Base-by-base conservation (phyloP, 2,797 vertebrate genomes). In the Dendrocincla tyrannina region DNA sequence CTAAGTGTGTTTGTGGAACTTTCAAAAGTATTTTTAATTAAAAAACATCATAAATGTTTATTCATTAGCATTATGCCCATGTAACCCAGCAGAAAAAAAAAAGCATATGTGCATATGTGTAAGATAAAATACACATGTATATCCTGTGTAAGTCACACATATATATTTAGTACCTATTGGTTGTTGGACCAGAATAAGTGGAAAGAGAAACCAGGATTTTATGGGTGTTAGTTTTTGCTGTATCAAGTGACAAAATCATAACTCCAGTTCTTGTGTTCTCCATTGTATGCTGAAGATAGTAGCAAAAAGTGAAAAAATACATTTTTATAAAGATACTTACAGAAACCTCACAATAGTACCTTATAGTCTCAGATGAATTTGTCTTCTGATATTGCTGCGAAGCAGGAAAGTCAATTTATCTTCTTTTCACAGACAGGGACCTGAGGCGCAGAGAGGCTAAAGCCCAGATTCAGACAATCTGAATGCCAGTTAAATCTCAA, bases 381-480 rank as follows among this genome's bases (percentile, higher is more conserved):
- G 52, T 93, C 78, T 91, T 70, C 63, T 88, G 82, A 10, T 77
- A 88, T n/a, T 46, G 28, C 56, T 83, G 78, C 77, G 76, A 92
- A 92, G 52, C 72, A 32, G 56, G 32, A 52, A 92, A 95, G 70
- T 91, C 72, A 82, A 87, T 96, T 96, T 95, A 92, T 95, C 96
- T 93, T 95, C 82, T 88, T 94, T 95, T 88, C 58, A 85, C 95
- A 95, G 85, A 46, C 76, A 74, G 56, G 35, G 83, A 96, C 93
- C 93, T 68, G 52, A 96, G 91, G 87, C 85, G 80, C 56, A 87
- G 59, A 74, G 90, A 93, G 44, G 81, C 89, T 93, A 87, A 95
- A 96, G 59, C 78, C 78, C 70, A 80, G 44, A 76, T 82, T 94
- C 89, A 95, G 67, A 85, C 92, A 80, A 92, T 87, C 77, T 62